Evolutionary conservation across 1,140 invertebrate species (phyloP).

Genomic region (Telenomus remus): DNA sequence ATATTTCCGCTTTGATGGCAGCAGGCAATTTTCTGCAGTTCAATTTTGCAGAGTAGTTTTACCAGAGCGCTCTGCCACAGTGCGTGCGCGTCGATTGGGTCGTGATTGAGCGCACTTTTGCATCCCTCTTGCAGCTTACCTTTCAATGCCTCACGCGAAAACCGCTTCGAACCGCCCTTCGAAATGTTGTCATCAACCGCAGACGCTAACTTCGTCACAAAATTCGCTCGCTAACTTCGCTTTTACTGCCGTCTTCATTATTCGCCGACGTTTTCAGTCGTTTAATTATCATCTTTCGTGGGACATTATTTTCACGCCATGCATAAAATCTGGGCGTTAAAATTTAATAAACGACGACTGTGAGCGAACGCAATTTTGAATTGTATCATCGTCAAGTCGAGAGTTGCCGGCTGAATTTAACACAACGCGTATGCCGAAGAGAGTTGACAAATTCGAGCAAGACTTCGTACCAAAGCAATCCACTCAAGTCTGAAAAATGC

Average conservation of each 20-base stretch:
- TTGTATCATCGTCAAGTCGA: constrained; percentile 17
- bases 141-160: neutral
- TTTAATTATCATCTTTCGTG: constrained; percentile 1
- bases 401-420: constrained; percentile 35
- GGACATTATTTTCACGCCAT: constrained; percentile 6
- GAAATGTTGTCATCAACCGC: constrained; percentile 10
- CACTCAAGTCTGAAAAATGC: constrained; percentile 37
- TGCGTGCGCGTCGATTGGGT: constrained; percentile 25
- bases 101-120: constrained; percentile 30
- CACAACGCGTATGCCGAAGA: constrained; percentile 8
- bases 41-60: constrained; percentile 37
- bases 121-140: constrained; percentile 3
- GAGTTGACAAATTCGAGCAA: constrained; percentile 20
- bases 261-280: constrained; percentile 22
- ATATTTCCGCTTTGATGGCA: constrained; percentile 31
- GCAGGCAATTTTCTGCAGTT: constrained; percentile 31
- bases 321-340: constrained; percentile 32
- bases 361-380: constrained; percentile 25
- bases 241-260: constrained; percentile 19
- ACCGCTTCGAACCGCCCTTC: neutral
- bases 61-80: neutral
- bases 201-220: constrained; percentile 10
- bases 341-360: constrained; percentile 20
- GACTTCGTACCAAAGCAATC: constrained; percentile 25
- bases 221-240: constrained; percentile 6